These are phyloP conservation scores for Ifrita kowaldi DNA, from an alignment of 2,113 vertebrate species.

Conservation along the genomic window DNA sequence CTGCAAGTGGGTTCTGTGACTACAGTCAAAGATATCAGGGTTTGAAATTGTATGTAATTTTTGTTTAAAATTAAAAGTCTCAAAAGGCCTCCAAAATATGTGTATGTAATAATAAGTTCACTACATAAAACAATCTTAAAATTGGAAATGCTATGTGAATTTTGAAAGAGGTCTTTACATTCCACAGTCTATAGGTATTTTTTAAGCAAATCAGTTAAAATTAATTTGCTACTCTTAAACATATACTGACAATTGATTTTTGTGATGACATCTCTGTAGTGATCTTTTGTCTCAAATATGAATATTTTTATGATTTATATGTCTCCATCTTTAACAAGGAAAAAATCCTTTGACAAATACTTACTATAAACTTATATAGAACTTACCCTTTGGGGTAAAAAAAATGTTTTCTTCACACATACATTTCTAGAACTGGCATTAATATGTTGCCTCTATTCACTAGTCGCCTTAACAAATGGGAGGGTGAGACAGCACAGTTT, in stretches of 20 bases:
- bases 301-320: not conserved
- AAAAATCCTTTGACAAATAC: not conserved
- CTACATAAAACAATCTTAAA: not conserved
- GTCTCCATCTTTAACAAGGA: not conserved
- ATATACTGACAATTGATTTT: not conserved
- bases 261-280: not conserved
- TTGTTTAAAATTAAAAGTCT: slow-evolving; percentile 12
- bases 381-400: not conserved
- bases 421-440: not conserved
- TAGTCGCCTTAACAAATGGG: not conserved
- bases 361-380: not conserved
- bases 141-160: not conserved
- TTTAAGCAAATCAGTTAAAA: not conserved
- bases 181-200: not conserved
- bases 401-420: not conserved
- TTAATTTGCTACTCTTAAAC: not conserved
- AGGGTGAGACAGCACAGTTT: not conserved
- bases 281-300: not conserved
- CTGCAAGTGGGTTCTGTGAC: not conserved
- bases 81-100: not conserved
- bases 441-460: slow-evolving; percentile 24
- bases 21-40: not conserved
- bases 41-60: not conserved
- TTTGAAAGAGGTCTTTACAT: not conserved
- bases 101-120: not conserved